Base-by-base conservation (phyloP, 2,113 vertebrate genomes). In the Pelodiscus sinensis region DNA sequence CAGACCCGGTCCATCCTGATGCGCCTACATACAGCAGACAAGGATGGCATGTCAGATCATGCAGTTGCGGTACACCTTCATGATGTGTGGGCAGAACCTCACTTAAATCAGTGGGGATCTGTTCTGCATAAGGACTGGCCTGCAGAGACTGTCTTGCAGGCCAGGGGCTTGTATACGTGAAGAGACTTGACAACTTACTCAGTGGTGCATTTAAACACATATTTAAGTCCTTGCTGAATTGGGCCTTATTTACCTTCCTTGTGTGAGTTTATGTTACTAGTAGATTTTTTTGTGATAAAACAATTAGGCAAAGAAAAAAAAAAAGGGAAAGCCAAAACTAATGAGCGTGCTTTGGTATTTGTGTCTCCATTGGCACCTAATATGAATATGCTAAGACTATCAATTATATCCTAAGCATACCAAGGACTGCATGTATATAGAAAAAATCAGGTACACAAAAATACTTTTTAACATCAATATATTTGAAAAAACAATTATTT, bases 231-330 rank as follows among this genome's bases (percentile, higher is more conserved):
- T 75, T 44, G 38, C 19, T 7, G 12, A 75, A 22, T 25, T 38
- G 71, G 24, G 84, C 86, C 90, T 24, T 22, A 22, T 68, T 8
- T 77, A 71, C 80, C 73, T 85, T 92, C 82, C 81, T 86, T 81
- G 52, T 82, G 18, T 73, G 71, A 91, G 71, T 88, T 86, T 71
- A 86, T 2, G 85, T 79, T 73, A 87, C 83, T 88, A 78, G 71
- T 86, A 87, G 73, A 51, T 56, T 83, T 88, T 94, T 95, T 38
- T 71, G 65, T 27, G 3, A 6, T 73, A 81, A 57, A 71, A 35
- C 29, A 90, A 78, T 88, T 52, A 91, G 79, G 79, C 50, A 89
- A 89, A 94, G 81, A 80, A 88, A 3, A 12, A 8, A 19, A 92
- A 50, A 44, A 91, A 88, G 90, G 58, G 79, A 5, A 93, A 56